A percentile compares a stretch with the other conserved stretches of the same genome.
Evolutionary conservation across 64 coral and sea anemone genomes (phyloP).

Genomic region (Dendrophyllia cribrosa): DNA sequence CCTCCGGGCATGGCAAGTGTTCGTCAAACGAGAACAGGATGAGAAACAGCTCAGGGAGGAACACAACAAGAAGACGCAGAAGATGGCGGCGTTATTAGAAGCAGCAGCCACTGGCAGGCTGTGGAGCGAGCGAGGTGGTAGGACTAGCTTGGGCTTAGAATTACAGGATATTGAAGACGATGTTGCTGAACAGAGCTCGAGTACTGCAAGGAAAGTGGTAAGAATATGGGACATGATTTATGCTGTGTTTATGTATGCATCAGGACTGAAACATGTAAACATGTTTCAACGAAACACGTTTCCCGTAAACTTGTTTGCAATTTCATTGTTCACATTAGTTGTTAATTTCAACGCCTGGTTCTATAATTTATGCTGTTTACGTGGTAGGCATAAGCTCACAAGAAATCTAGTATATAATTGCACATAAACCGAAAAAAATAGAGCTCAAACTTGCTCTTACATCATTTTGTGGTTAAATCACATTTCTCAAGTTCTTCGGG

Average conservation of each 20-base stretch:
- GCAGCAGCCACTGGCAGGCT: conserved; percentile 83
- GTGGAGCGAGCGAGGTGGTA: conserved; percentile 64
- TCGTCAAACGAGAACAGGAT: conserved; percentile 52
- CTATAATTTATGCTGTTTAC: too few species aligned
- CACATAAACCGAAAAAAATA: too few species aligned
- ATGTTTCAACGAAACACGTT: too few species aligned
- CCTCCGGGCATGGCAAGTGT: conserved; percentile 68
- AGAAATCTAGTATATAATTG: too few species aligned
- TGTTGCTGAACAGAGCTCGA: conserved; percentile 26
- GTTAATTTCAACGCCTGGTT: too few species aligned
- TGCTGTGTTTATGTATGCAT: background rate
- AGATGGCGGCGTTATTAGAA: conserved; percentile 84
- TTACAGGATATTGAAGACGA: conserved; percentile 63
- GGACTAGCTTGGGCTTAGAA: background rate
- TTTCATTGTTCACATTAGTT: too few species aligned
- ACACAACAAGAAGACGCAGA: conserved; percentile 75
- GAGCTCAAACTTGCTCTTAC: too few species aligned
- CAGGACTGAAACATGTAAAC: too few species aligned
- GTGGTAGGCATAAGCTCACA: too few species aligned
- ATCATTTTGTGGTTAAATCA: too few species aligned
- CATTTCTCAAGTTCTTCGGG: too few species aligned
- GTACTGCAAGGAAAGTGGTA: conserved; percentile 88
- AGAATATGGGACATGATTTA: background rate
- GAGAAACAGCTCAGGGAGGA: conserved; percentile 64
- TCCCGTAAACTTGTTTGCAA: too few species aligned